Evolutionary conservation across 2,113 vertebrate species (phyloP).

Genomic region (Gnathonemus echidnorhynchus): DNA sequence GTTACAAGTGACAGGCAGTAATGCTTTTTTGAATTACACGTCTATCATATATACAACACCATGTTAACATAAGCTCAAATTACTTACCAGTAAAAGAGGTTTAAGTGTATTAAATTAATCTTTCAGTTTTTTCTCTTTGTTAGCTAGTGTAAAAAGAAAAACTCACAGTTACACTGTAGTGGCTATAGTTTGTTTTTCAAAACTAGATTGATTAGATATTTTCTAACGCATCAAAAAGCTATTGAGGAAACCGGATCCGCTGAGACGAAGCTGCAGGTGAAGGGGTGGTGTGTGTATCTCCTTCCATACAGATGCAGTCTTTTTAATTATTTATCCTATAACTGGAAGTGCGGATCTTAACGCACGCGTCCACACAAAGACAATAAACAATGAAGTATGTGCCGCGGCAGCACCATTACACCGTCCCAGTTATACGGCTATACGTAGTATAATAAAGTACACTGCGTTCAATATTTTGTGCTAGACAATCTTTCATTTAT

Average conservation of each 20-base stretch:
- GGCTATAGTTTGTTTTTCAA: background rate
- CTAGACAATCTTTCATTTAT: background rate
- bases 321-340: constrained; percentile 11
- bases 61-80: background rate
- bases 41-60: background rate
- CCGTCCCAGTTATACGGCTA: background rate
- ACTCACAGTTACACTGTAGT: background rate
- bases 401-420: background rate
- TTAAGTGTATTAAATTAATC: background rate
- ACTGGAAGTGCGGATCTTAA: background rate
- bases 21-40: background rate
- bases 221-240: background rate
- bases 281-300: background rate
- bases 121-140: background rate
- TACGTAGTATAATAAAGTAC: background rate
- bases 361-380: background rate
- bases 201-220: background rate
- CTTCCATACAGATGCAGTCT: background rate
- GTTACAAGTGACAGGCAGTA: background rate
- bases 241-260: constrained; percentile 12
- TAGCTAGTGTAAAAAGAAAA: background rate
- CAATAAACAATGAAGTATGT: background rate
- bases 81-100: background rate
- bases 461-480: background rate
- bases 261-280: background rate